Conservation (phyloP, 1,140 invertebrate genomes). For the Hydropsyche tenuis region DNA sequence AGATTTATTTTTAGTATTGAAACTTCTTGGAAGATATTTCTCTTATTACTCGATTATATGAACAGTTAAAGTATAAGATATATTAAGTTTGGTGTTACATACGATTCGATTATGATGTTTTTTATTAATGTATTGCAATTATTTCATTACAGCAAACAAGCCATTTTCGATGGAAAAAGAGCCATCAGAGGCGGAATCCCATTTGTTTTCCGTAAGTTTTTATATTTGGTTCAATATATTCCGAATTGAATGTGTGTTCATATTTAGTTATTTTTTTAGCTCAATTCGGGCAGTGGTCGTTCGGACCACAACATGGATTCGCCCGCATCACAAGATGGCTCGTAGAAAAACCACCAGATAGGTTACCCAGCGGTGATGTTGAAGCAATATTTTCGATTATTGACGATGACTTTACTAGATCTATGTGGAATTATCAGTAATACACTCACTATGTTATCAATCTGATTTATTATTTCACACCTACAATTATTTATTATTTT, state of each 20-base stretch:
- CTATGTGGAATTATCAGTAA: constrained; percentile 93
- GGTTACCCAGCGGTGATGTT: constrained; percentile 86
- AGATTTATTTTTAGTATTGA: too few species aligned
- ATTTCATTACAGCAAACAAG: constrained; percentile 83
- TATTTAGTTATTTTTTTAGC: constrained; percentile 65
- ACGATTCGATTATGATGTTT: too few species aligned
- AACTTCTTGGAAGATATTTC: too few species aligned
- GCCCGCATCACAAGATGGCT: constrained; percentile 90
- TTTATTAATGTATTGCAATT: too few species aligned
- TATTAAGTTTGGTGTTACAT: too few species aligned
- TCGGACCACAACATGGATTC: constrained; percentile 94
- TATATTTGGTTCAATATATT: not conserved
- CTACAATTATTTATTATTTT: constrained; percentile 11
- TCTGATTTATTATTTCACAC: constrained; percentile 28
- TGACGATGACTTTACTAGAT: constrained; percentile 90
- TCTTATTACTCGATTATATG: too few species aligned
- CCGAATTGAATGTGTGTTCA: constrained; percentile 62
- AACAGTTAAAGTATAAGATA: too few species aligned
- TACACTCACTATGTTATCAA: constrained; percentile 49
- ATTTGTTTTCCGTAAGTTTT: constrained; percentile 88
- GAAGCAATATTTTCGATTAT: constrained; percentile 90
- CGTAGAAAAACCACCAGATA: constrained; percentile 84
- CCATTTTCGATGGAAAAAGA: constrained; percentile 94
- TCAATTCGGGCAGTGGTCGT: constrained; percentile 92
- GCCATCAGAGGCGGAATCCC: constrained; percentile 94